Evolutionary conservation across 2,888 invertebrate genomes (phyloP), one percentile per base, ranked within the genome.

Genomic region (Oeneis ivallda): DNA sequence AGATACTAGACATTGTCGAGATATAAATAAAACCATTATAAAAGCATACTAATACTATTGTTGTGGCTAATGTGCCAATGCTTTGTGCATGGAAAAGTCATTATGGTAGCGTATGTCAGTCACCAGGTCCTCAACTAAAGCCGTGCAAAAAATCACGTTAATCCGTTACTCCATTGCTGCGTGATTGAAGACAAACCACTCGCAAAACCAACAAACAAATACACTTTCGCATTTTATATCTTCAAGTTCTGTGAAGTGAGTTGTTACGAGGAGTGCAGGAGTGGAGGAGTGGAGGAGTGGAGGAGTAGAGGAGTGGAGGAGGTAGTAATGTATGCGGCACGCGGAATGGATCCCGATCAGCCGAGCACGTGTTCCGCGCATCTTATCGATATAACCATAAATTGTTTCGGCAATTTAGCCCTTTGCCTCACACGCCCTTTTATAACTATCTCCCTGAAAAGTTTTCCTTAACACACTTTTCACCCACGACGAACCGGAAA

Each of bases 361-460:
- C 64, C 69, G 26, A 75, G 70, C 75, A 75, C 70, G 71, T 76
- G 74, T 76, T 74, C 74, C 68, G 67, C 71, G 69, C 75, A 75
- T 79, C 78, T 81, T 83, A 82, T 82, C 82, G 78, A 75, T 72
- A 71, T 72, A 72, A 68, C 76, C 76, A 81, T 82, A 82, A 82
- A 81, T 82, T 79, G 76, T 78, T 78, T 74, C 72, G 69, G 72
- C 64, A 61, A 63, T 65, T 65, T 58, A 56, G 66, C 57, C 62
- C 37, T 52, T 57, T 41, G 53, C 53, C 53, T 69, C 41, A 58
- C 60, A 56, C 32, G 39, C 26, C 60, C 53, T 65, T 45, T 34
- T 54, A 39, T 49, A 49, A 49, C 65, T 56, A 47, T 61, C 49
- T 60, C 39, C 45, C 49, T 19, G 7, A 26, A 60, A n/a, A 53